A percentile compares a stretch with the other conserved stretches of the same genome.
Evolutionary conservation across 2,888 invertebrate genomes (phyloP).

Genomic region (Pseudoips prasinana): DNA sequence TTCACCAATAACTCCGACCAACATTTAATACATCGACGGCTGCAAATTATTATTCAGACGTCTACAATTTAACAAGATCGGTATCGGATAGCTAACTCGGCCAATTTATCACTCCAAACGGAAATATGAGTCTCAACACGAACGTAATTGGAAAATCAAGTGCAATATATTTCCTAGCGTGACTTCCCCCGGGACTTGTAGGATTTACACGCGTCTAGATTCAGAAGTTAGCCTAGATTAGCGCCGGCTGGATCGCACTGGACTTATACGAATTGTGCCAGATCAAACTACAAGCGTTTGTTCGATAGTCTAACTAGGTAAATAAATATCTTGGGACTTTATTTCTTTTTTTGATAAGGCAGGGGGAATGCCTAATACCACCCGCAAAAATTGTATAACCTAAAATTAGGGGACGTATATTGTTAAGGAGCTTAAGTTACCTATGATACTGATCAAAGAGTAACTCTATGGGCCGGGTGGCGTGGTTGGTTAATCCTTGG

Average conservation of each 20-base stretch:
- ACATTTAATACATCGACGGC: conserved; percentile 8
- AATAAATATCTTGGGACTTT: too few species aligned
- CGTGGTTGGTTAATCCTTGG: too few species aligned
- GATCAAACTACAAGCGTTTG: conserved; percentile 12
- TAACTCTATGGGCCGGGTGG: too few species aligned
- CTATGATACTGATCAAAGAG: too few species aligned
- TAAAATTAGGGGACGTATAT: too few species aligned
- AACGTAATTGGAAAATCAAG: conserved; percentile 72
- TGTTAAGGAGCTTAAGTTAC: too few species aligned
- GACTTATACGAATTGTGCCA: conserved; percentile 26
- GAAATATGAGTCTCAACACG: conserved; percentile 64
- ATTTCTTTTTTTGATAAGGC: too few species aligned
- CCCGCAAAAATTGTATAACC: too few species aligned
- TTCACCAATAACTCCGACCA: too few species aligned
- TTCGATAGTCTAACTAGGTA: background rate
- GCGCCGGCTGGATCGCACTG: conserved; percentile 12
- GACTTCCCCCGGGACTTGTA: conserved; percentile 36
- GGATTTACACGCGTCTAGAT: conserved; percentile 45
- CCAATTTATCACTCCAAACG: conserved; percentile 49
- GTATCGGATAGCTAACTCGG: conserved; percentile 34
- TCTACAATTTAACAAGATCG: conserved; percentile 18
- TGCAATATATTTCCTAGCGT: conserved; percentile 56
- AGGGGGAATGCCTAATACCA: too few species aligned
- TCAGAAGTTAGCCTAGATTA: conserved; percentile 40
- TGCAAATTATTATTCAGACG: conserved; percentile 6